A percentile compares a stretch with the other conserved stretches of the same genome.
Evolutionary conservation across 2,888 invertebrate species (phyloP).

Genomic region (Eristalinus aeneus): DNA sequence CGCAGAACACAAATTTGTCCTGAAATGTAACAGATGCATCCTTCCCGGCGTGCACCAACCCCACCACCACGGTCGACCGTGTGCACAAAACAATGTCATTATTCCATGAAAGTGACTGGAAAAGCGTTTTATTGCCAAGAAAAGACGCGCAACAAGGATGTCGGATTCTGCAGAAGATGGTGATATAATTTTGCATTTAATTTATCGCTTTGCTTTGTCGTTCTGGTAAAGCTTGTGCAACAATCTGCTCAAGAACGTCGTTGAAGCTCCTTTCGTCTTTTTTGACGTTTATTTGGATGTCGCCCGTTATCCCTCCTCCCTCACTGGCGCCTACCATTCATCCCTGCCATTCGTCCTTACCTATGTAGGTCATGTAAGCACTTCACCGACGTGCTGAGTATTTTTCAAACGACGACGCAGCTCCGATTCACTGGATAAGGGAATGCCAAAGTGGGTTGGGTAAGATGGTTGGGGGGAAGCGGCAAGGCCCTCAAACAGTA

Average conservation of each 20-base stretch:
- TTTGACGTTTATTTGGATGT: not conserved
- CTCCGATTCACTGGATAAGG: not conserved
- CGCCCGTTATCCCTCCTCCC: not conserved
- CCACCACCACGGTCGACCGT: not conserved
- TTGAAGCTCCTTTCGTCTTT: not conserved
- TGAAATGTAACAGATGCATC: not conserved
- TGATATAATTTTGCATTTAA: conserved; percentile 54
- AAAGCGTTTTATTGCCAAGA: not conserved
- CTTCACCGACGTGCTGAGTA: not conserved
- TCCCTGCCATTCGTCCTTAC: not conserved
- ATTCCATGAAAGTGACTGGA: not conserved
- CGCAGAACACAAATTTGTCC: not conserved
- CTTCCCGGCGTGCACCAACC: not conserved
- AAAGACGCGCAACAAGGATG: conserved; percentile 1
- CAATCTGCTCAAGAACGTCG: not conserved
- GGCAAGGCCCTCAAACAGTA: not conserved
- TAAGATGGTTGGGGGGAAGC: too few relatives aligned
- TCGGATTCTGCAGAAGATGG: conserved; percentile 38
- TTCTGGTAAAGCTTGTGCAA: not conserved
- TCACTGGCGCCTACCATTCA: not conserved
- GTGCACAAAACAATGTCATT: not conserved
- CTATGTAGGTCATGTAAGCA: not conserved
- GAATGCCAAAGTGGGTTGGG: not conserved
- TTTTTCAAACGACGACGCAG: not conserved
- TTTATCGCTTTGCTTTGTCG: conserved; percentile 52